These are phyloP conservation scores for Choloepus hoffmanni DNA, from an alignment of 2,113 vertebrate genomes.

Conservation along the genomic window DNA sequence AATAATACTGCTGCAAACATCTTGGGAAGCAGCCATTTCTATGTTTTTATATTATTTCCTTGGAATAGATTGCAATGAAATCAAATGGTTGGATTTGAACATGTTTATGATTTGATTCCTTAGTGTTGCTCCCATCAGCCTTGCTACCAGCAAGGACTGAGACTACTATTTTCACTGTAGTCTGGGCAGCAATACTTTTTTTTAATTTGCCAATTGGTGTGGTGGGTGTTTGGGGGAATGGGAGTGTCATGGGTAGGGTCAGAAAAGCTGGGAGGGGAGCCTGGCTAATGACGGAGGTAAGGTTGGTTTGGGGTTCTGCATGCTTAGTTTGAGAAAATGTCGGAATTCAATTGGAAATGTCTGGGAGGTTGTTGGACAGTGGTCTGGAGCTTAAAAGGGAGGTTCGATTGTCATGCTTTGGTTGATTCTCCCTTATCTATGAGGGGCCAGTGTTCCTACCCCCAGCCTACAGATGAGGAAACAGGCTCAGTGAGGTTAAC, in stretches of 20 bases:
- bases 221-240: background rate
- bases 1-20: background rate
- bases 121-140: background rate
- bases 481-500: background rate
- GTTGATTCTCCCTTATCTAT: background rate
- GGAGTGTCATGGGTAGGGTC: background rate
- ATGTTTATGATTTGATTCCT: background rate
- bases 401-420: background rate
- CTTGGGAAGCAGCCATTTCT: background rate
- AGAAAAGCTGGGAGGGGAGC: background rate
- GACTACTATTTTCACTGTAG: background rate
- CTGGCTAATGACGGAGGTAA: background rate
- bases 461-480: background rate
- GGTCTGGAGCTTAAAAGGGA: background rate
- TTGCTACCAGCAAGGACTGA: background rate
- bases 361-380: background rate
- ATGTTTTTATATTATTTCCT: background rate
- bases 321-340: slow-evolving; percentile 29
- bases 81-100: background rate
- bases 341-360: background rate
- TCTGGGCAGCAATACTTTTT: background rate
- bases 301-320: background rate
- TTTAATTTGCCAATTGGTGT: slow-evolving; percentile 45
- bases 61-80: background rate
- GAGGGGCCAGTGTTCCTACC: background rate